Conservation (phyloP, 2,888 invertebrate species). For the Nematopogon swammerdamellus region DNA sequence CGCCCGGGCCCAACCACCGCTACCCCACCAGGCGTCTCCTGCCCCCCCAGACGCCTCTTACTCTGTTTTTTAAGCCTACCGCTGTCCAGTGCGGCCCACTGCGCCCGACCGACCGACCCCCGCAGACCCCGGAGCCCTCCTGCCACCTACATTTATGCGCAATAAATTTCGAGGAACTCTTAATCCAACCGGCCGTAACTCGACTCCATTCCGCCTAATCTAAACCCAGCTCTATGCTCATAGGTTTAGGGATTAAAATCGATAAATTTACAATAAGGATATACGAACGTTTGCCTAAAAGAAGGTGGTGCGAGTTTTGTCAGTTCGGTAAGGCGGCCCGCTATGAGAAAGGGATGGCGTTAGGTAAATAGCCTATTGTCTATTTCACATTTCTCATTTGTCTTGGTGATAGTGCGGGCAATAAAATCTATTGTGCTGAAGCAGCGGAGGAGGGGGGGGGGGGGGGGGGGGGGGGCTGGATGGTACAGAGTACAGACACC, state of each 20-base stretch:
- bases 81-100: not conserved
- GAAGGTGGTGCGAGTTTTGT: slow-evolving; percentile 40
- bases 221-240: slow-evolving; percentile 20
- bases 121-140: not conserved
- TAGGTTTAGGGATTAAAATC: no score
- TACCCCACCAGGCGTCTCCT: no score
- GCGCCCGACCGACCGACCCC: not conserved
- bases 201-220: slow-evolving; percentile 12
- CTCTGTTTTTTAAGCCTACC: slow-evolving; percentile 54
- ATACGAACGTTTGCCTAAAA: slow-evolving; percentile 29
- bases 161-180: slow-evolving; percentile 52
- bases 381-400: slow-evolving; percentile 53
- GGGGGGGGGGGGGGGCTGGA: not conserved
- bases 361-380: slow-evolving; percentile 45
- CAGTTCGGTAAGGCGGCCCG: slow-evolving; percentile 17
- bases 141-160: slow-evolving; percentile 53
- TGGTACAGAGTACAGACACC: no score
- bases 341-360: slow-evolving; percentile 27
- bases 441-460: not conserved
- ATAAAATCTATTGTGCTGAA: slow-evolving; percentile 39
- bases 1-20: no score
- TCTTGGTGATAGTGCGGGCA: slow-evolving; percentile 40
- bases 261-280: no score
- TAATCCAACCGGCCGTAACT: slow-evolving; percentile 36
- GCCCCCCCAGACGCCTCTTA: slow-evolving; percentile 46